Percentiles rank a stretch among this genome's conserved stretches.
Conservation (phyloP, 1,140 invertebrate species). For the Centruroides vittatus region DNA sequence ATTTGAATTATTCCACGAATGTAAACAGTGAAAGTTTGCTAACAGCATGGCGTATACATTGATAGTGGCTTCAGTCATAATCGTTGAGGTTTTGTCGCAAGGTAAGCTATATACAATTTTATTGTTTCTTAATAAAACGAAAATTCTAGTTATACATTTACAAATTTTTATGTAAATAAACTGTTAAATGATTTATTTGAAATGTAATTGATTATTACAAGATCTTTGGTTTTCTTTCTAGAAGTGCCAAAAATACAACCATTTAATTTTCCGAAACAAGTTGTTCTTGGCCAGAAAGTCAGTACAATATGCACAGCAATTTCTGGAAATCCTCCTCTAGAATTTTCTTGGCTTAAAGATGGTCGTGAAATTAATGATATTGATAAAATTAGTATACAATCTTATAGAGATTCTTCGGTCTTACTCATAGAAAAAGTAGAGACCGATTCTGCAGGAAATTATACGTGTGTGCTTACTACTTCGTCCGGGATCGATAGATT, state of each 20-base stretch:
- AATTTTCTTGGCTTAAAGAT: slow-evolving; percentile 8
- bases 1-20: too few species aligned
- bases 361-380: slow-evolving; percentile 1
- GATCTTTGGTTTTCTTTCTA: background rate
- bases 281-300: slow-evolving; percentile 7
- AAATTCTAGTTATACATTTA: too few species aligned
- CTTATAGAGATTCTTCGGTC: slow-evolving; percentile 2
- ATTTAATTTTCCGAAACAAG: slow-evolving; percentile 7
- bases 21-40: too few species aligned
- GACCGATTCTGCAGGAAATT: slow-evolving; percentile 21
- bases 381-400: background rate
- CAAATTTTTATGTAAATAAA: too few species aligned
- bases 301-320: slow-evolving; percentile 6
- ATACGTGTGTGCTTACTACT: slow-evolving; percentile 22
- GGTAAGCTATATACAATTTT: too few species aligned
- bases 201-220: too few species aligned
- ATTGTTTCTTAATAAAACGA: too few species aligned
- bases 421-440: slow-evolving; percentile 5
- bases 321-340: slow-evolving; percentile 3
- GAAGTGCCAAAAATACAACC: slow-evolving; percentile 6
- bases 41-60: too few species aligned
- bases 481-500: slow-evolving; percentile 15
- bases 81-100: too few species aligned
- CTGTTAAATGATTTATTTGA: too few species aligned
- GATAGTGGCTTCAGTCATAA: too few species aligned